Base-by-base conservation (phyloP, 1,140 invertebrate genomes). In the Cardiocondyla obscurior region DNA sequence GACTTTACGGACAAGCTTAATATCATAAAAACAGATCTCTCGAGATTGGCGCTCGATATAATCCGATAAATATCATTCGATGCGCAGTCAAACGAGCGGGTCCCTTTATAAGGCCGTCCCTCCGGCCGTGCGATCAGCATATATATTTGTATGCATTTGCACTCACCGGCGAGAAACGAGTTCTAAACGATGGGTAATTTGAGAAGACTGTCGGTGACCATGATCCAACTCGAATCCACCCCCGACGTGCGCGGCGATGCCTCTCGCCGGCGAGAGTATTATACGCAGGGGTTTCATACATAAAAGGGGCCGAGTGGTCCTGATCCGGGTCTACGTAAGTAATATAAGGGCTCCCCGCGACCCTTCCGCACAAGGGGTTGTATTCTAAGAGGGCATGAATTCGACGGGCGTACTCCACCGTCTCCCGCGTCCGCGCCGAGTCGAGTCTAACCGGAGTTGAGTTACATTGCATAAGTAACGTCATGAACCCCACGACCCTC, bases 171-270 rank as follows among this genome's bases (percentile, higher is more conserved):
- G 90, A 93, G 74, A 93, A 92, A 93, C 90, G 91, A 93, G 92
- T 91, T 93, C 90, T 93, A 94, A 94, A 93, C 90, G 92, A 92
- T 87, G 90, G 92, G 92, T 92, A 93, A 94, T 93, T 93, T 92
- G 90, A 91, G 90, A 87, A 84, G 82, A 62, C 62, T 64, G 60
- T 60, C 64, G 46, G 62, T 55, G 60, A 85, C 70, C 60, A 81
- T 62, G 58, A 83, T 84, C 86, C 84, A 64, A 33, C 82, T 58
- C 76, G 46, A 44, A 74, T 62, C 87, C 84, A 87, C 87, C 87
- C 83, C 85, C 85, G 72, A 85, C 83, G 84, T 74, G 76, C 49
- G 74, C 77, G 55, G 55, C 44, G 44, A 51, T 77, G 67, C 65
- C 81, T 81, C 67, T 49, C 67, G 28, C 67, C 83, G 58, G 57